Base-by-base conservation (phyloP, 2,888 invertebrate species). In the Diogma glabrata region DNA sequence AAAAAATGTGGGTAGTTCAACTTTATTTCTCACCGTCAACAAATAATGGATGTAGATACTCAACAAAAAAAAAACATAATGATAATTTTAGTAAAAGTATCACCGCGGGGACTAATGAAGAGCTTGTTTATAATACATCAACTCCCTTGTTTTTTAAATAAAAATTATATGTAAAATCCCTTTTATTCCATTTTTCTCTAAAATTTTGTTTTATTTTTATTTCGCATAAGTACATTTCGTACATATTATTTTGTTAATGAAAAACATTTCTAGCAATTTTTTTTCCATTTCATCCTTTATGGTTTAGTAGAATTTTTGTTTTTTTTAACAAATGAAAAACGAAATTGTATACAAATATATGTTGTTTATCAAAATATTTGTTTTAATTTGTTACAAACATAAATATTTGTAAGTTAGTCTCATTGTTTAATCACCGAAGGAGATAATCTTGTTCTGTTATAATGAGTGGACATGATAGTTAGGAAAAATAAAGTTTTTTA, bases 21-120 rank as follows among this genome's bases (percentile, higher is more conserved):
- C n/a, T n/a, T n/a, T n/a, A n/a, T n/a, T n/a, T n/a, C n/a, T n/a
- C n/a, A n/a, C n/a, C n/a, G n/a, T n/a, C n/a, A n/a, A n/a, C n/a
- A n/a, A n/a, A n/a, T n/a, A n/a, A n/a, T n/a, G n/a, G n/a, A n/a
- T n/a, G n/a, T n/a, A n/a, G n/a, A n/a, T n/a, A n/a, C n/a, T n/a
- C n/a, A n/a, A n/a, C n/a, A n/a, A n/a, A n/a, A n/a, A n/a, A n/a
- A n/a, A n/a, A n/a, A n/a, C n/a, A 36, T 36, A 20, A 43, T 22
- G 43, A 43, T 43, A 23, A 43, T 43, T 20, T 43, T 46, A 24
- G 46, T 46, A 24, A 24, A 46, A 51, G 46, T 51, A 51, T 45
- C 36, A 46, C 50, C 50, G 46, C 46, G 43, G 50, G 46, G 50
- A 51, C 50, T 51, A 51, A 51, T 51, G 46, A 46, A 51, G 46